Base-by-base conservation (phyloP, 2,888 invertebrate genomes). In the Horisme vitalbata region DNA sequence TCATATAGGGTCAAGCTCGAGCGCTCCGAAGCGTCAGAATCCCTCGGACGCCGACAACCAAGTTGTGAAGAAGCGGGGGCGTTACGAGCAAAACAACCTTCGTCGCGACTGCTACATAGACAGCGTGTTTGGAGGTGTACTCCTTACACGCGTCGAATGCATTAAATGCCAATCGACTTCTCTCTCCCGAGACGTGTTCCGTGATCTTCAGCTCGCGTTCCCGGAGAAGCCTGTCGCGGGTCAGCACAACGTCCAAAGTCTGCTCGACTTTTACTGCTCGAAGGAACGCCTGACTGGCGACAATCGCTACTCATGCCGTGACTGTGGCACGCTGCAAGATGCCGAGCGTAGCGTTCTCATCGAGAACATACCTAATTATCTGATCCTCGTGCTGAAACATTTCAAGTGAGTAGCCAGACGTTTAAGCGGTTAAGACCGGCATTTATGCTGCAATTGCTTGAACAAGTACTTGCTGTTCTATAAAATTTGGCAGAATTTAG, bases 351-450 rank as follows among this genome's bases (percentile, higher is more conserved):
- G 78, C 41, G 84, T 86, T 0, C 53, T 80, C 1, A 92, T 96
- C 5, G 91, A 94, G 7, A 92, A 93, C 38, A 91, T 94, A 3
- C 97, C 97, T 0, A 92, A 93, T 30, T 94, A 95, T 75, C 89
- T 97, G 8, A 94, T 96, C 46, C 83, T 97, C 2, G 95, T 96
- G 0, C 78, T 97, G 7, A 95, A 96, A 71, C 93, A 96, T 65
- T 97, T 97, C 73, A 83, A 83, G 88, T 88, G 52, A 83, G 87
- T 61, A 20, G 8, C 21, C n/a, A n/a, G n/a, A n/a, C n/a, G n/a
- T n/a, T n/a, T n/a, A n/a, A n/a, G n/a, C n/a, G n/a, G n/a, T n/a
- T n/a, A n/a, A n/a, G n/a, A n/a, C n/a, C n/a, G n/a, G n/a, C n/a
- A n/a, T n/a, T n/a, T n/a, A n/a, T n/a, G n/a, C n/a, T n/a, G n/a